phyloP scores from a whole-genome alignment of 2,888 invertebrate genomes.

The Erebia palarica region DNA sequence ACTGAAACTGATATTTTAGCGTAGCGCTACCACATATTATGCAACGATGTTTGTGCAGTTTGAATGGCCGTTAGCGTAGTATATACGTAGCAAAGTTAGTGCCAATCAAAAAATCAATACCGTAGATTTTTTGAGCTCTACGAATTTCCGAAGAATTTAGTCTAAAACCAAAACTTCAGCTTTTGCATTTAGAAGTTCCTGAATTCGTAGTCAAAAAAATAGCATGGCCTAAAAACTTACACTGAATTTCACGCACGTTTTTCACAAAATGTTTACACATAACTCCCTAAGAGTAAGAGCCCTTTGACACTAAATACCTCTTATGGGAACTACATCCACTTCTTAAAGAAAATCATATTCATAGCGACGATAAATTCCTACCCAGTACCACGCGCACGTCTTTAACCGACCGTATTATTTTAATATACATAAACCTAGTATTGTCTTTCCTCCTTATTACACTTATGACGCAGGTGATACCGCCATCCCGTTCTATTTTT shows the following conservation, averaged over 20 bases:
- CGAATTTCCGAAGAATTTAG: too few species aligned
- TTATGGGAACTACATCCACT: conserved; percentile 68
- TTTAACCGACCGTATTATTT: conserved; percentile 80
- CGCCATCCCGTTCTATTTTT: conserved; percentile 75
- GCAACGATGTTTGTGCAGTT: too few species aligned
- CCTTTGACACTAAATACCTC: conserved; percentile 65
- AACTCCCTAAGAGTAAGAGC: conserved; percentile 46
- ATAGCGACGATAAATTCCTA: conserved; percentile 77
- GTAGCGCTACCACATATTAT: too few species aligned
- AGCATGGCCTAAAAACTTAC: not conserved
- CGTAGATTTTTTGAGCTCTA: too few species aligned
- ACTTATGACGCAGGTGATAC: conserved; percentile 43
- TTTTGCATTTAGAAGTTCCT: too few species aligned
- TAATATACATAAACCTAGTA: conserved; percentile 78
- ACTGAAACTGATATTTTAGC: too few species aligned
- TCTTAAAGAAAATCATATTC: conserved; percentile 80
- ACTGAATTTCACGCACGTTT: not conserved
- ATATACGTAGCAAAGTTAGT: too few species aligned
- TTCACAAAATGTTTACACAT: conserved; percentile 33
- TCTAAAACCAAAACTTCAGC: too few species aligned
- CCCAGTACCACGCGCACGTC: conserved; percentile 65
- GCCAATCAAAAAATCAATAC: too few species aligned
- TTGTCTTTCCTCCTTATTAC: conserved; percentile 50
- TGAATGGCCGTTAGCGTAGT: too few species aligned
- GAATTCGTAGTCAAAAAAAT: too few species aligned